Percentiles rank a stretch among this genome's conserved stretches.
phyloP scores from a whole-genome alignment of 1,140 invertebrate species.

The Neodiprion pinetum region DNA sequence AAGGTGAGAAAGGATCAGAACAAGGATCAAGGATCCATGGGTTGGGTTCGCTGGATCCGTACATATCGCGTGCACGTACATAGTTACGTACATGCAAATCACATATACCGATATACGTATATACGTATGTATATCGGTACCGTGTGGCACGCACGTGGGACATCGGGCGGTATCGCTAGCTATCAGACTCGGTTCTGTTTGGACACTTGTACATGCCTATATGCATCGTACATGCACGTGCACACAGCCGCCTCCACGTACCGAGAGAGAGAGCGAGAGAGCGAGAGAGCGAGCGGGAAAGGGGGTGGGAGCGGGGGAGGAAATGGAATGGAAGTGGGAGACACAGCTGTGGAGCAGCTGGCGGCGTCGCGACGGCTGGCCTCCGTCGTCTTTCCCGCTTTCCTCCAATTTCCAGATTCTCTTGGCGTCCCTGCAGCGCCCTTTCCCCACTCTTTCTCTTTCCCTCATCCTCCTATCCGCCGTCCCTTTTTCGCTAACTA shows the following conservation, averaged over 20 bases:
- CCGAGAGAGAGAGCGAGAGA: not conserved
- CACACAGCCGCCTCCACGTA: not conserved
- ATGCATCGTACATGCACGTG: not conserved
- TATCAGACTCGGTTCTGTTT: not conserved
- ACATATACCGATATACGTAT: too few species aligned
- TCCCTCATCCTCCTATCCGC: too few species aligned
- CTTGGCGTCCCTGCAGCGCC: not conserved
- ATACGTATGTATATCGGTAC: not conserved
- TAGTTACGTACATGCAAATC: too few species aligned
- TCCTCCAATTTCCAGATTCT: conserved; percentile 1
- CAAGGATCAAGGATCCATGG: too few species aligned
- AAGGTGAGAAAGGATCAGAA: too few species aligned
- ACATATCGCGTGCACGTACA: not conserved
- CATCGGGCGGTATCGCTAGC: too few species aligned
- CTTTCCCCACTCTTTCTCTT: not conserved
- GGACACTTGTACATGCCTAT: not conserved
- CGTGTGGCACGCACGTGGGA: conserved; percentile 1
- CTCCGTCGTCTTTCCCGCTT: conserved; percentile 37
- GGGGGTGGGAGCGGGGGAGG: not conserved
- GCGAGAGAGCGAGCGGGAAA: not conserved
- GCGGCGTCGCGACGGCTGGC: conserved; percentile 46
- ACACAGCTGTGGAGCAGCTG: conserved; percentile 58
- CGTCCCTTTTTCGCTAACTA: too few species aligned
- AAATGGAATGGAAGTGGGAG: conserved; percentile 41
- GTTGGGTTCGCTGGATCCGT: not conserved